Conservation (phyloP, 2,888 invertebrate species). For the Nezara viridula region DNA sequence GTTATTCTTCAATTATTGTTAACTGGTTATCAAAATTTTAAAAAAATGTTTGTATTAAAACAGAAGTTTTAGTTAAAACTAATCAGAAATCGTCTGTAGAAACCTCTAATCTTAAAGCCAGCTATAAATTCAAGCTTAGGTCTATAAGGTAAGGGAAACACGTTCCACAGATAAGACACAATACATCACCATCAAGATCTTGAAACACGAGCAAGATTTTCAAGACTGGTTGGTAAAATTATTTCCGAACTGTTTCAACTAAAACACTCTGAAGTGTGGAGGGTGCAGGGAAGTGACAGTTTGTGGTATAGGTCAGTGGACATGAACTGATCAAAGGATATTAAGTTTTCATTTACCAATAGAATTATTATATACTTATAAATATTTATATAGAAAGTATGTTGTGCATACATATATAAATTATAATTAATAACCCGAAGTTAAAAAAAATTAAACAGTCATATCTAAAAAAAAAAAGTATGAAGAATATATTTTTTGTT, state of each 20-base stretch:
- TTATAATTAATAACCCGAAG: background rate
- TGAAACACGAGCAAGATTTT: background rate
- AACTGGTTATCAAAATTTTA: too few relatives aligned
- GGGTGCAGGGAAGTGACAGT: background rate
- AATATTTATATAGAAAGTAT: background rate
- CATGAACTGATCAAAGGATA: slow-evolving; percentile 4
- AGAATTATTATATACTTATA: background rate
- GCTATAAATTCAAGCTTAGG: background rate
- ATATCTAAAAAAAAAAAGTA: too few relatives aligned
- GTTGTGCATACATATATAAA: background rate
- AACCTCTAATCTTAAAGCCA: background rate
- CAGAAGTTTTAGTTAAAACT: too few relatives aligned
- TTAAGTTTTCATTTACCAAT: background rate
- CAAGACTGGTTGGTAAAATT: background rate
- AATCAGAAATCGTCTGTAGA: background rate
- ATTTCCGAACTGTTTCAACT: background rate
- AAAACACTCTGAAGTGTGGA: background rate
- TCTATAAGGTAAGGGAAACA: background rate
- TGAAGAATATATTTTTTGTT: too few relatives aligned
- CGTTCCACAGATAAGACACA: background rate
- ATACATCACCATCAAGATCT: background rate
- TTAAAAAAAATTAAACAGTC: too few relatives aligned
- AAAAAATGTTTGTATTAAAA: too few relatives aligned
- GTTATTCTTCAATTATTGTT: too few relatives aligned
- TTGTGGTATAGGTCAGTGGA: slow-evolving; percentile 24